Evolutionary conservation across 2,797 vertebrate genomes (phyloP).

Genomic region (Brachyrhaphis roseni): DNA sequence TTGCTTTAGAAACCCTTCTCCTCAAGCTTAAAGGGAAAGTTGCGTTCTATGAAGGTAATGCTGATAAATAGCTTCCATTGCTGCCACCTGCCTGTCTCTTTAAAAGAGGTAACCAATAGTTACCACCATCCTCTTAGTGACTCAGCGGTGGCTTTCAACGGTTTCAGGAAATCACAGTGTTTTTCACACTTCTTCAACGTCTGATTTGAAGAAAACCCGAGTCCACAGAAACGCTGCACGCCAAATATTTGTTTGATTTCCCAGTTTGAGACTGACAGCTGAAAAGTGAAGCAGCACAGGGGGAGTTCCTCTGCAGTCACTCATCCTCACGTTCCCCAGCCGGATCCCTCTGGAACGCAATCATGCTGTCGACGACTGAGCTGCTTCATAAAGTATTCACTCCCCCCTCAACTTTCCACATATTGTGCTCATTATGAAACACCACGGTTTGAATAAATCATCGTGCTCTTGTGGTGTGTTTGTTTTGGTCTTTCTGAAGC

Average conservation of each 20-base stretch:
- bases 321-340: conserved; percentile 25
- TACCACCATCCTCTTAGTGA: background rate
- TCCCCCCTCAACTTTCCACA: conserved; percentile 55
- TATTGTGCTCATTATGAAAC: conserved; percentile 65
- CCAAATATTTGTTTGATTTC: conserved; percentile 10
- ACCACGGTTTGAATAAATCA: conserved; percentile 69
- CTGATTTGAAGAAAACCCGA: background rate
- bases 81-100: background rate
- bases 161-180: background rate
- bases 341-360: conserved; percentile 49
- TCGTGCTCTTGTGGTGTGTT: conserved; percentile 57
- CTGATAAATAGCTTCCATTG: background rate
- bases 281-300: conserved; percentile 10
- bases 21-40: background rate
- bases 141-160: background rate
- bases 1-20: background rate
- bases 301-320: conserved; percentile 22
- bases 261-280: conserved; percentile 9
- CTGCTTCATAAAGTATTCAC: conserved; percentile 66
- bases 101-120: background rate
- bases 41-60: background rate
- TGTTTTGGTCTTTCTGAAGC: conserved; percentile 43
- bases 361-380: conserved; percentile 58
- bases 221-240: background rate
- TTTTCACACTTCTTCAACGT: background rate